Evolutionary conservation across 2,888 invertebrate species (phyloP), one percentile per base, ranked within the genome.

Genomic region (Synergus gifuensis): DNA sequence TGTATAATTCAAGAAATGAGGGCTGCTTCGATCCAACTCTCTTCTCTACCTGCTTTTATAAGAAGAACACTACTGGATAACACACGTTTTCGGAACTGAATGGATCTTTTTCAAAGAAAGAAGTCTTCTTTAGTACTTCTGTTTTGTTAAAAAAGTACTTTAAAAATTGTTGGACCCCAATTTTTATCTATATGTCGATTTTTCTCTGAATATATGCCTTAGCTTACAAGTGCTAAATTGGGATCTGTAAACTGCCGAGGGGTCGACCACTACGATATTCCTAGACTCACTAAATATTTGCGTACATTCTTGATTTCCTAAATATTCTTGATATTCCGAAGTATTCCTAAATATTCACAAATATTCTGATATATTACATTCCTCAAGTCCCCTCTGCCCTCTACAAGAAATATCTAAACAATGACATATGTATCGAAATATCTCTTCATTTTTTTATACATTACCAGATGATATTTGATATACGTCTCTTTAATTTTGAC

Each of bases 1-100:
- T 54, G 28, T 73, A 73, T 73, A 73, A 73, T 73, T 73, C 73
- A 76, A 60, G 40, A 63, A 76, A 76, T 62, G 76, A 62, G 76
- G 63, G 62, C 44, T 16, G 62, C 42, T 60, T 76, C 76, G 44
- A 76, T 62, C 62, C 62, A 62, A 76, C 42, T 76, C 42, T 40
- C 62, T 76, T 12, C 40, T 76, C 54, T n/a, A 28, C 22, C 58
- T 62, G 22, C 46, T 49, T 73, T 28, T 73, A 5, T 2, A 67
- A 64, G 12, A 36, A 49, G 49, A 46, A 49, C 69, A 49, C 73
- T 73, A 54, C 54, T 73, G 40, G 54, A 40, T 36, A 73, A 73
- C 54, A 54, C 36, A 66, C n/a, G 42, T 73, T 73, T 54, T 73
- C n/a, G n/a, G 54, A 73, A 73, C 54, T 54, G 22, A 60, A 60